phyloP scores from a whole-genome alignment of 1,140 invertebrate species.

The Acromyrmex heyeri region DNA sequence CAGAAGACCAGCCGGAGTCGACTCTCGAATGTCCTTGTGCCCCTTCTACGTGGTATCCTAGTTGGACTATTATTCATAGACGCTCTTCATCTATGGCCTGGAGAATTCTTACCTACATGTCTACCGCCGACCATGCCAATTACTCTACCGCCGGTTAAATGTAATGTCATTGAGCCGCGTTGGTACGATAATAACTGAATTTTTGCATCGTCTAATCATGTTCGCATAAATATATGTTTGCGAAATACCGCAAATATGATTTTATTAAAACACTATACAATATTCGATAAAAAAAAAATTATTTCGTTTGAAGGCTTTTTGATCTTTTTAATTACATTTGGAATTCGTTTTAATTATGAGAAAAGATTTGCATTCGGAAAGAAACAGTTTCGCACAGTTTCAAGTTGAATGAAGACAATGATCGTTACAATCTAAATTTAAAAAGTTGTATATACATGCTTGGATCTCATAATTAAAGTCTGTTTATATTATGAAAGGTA shows the following conservation, averaged over 20 bases:
- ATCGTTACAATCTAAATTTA: neutral
- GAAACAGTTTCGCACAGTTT: neutral
- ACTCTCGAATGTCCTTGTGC: conserved; percentile 73
- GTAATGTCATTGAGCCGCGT: conserved; percentile 83
- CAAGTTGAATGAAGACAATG: neutral
- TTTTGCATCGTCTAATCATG: neutral
- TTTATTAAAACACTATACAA: neutral
- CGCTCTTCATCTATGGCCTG: conserved; percentile 82
- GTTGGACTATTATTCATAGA: conserved; percentile 77
- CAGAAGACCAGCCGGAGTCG: conserved; percentile 75
- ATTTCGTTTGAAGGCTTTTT: neutral
- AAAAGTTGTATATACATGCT: neutral
- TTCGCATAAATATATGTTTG: neutral
- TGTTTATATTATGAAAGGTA: neutral
- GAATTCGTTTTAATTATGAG: neutral
- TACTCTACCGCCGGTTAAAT: conserved; percentile 78
- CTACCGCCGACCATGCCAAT: conserved; percentile 73
- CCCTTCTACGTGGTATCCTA: conserved; percentile 75
- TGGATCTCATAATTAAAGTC: neutral
- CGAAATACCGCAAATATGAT: neutral
- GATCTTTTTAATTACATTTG: neutral
- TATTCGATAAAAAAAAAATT: neutral
- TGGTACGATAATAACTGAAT: conserved; percentile 78
- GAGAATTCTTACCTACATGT: conserved; percentile 81
- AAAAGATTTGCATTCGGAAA: neutral